These are phyloP conservation scores for Conopomorpha cramerella DNA, from an alignment of 1,140 invertebrate species.

Conservation along the genomic window DNA sequence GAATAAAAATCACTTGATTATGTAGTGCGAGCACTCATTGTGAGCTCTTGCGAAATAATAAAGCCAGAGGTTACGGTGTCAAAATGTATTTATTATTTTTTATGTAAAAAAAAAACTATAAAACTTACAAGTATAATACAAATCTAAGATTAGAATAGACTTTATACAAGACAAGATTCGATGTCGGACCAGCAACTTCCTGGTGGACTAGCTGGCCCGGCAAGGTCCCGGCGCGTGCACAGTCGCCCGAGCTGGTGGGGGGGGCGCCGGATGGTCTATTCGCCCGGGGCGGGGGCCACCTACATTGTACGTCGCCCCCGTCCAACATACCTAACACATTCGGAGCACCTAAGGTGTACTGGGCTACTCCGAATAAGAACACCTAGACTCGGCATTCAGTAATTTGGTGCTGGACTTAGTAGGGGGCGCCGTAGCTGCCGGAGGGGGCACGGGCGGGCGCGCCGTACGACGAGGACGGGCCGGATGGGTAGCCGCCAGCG, in stretches of 20 bases:
- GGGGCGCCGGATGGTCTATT: slow-evolving; percentile 15
- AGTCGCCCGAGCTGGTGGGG: slow-evolving; percentile 48
- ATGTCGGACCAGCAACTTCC: slow-evolving; percentile 38
- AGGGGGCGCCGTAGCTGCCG: slow-evolving; percentile 66
- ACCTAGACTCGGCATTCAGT: slow-evolving; percentile 9
- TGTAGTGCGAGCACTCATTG: too few species aligned
- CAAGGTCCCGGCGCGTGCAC: slow-evolving; percentile 48
- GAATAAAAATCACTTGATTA: too few species aligned
- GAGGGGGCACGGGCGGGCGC: slow-evolving; percentile 51
- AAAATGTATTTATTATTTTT: slow-evolving; percentile 58
- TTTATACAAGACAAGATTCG: slow-evolving; percentile 42
- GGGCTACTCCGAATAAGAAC: slow-evolving; percentile 10
- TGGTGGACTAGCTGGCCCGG: slow-evolving; percentile 19
- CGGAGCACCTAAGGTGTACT: slow-evolving; percentile 17
- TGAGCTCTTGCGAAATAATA: slow-evolving; percentile 4
- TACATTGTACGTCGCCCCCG: slow-evolving; percentile 49
- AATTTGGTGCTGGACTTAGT: slow-evolving; percentile 23
- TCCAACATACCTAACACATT: slow-evolving; percentile 31
- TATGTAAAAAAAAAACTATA: slow-evolving; percentile 36
- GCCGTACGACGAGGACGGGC: slow-evolving; percentile 59
- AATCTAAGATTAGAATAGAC: slow-evolving; percentile 48
- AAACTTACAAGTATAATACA: slow-evolving; percentile 36
- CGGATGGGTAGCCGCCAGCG: slow-evolving; percentile 62
- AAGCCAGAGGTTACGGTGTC: slow-evolving; percentile 33
- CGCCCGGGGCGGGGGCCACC: slow-evolving; percentile 27